A percentile compares a stretch with the other conserved stretches of the same genome.
These are phyloP conservation scores for Thunnus albacares DNA, from an alignment of 2,797 vertebrate species.

Conservation along the genomic window DNA sequence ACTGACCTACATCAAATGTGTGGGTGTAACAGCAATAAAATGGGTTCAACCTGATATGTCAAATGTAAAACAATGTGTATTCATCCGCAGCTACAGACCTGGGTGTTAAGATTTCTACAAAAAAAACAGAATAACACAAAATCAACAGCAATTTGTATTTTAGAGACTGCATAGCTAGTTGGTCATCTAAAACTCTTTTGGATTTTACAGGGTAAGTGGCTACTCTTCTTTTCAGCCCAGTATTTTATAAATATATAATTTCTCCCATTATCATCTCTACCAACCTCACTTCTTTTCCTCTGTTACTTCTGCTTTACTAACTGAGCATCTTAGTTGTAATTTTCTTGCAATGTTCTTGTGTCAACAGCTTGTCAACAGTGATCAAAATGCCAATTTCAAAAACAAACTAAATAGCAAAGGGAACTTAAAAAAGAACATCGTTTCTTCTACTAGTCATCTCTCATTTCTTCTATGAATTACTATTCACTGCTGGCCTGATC, in stretches of 20 bases:
- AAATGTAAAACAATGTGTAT: no score
- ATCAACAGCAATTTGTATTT: no score
- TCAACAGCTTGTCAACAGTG: constrained; percentile 5
- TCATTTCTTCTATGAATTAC: constrained; percentile 8
- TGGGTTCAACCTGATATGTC: neutral
- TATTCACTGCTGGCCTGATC: constrained; percentile 38
- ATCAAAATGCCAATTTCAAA: constrained; percentile 24
- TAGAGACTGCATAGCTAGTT: neutral
- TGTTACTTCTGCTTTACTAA: neutral
- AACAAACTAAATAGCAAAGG: neutral
- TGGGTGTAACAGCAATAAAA: neutral
- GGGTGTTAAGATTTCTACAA: no score
- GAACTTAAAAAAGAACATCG: no score
- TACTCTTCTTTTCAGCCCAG: neutral
- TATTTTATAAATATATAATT: neutral
- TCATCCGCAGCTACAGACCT: neutral
- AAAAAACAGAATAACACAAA: neutral
- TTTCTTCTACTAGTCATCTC: constrained; percentile 16
- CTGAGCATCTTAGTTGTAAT: neutral
- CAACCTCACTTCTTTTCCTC: neutral
- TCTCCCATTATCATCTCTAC: neutral
- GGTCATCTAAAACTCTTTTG: neutral
- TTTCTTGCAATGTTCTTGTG: neutral
- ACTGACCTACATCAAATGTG: neutral
- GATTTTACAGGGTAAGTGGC: neutral